Evolutionary conservation across 2,113 vertebrate species (phyloP).

Genomic region (Ceyx cyanopectus): DNA sequence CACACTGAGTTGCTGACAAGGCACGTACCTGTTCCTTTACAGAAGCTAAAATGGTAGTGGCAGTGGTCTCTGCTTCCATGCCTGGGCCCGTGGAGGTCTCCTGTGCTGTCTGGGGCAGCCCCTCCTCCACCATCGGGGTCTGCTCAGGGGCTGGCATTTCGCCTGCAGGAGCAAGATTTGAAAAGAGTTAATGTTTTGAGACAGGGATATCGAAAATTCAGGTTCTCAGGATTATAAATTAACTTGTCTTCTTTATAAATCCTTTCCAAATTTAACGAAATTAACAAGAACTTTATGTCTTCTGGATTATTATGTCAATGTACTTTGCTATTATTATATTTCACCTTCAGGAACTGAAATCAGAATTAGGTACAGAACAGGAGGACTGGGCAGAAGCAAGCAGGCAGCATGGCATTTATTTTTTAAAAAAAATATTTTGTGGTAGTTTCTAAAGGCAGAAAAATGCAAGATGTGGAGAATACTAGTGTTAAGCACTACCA

Average conservation of each 20-base stretch:
- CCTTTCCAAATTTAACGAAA: neutral
- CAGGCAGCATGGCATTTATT: neutral
- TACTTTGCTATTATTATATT: neutral
- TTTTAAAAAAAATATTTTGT: neutral
- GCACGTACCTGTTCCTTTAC: conserved; percentile 96
- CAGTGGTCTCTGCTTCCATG: conserved; percentile 91
- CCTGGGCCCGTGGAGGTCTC: conserved; percentile 79
- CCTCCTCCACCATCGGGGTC: conserved; percentile 89
- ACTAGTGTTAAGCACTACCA: neutral
- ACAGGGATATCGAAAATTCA: neutral
- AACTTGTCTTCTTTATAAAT: neutral
- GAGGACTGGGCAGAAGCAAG: neutral
- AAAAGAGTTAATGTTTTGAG: conserved; percentile 42
- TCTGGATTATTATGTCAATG: too few species aligned
- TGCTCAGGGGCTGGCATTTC: conserved; percentile 94
- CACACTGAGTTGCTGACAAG: neutral
- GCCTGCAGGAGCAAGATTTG: conserved; percentile 73
- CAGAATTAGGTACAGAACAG: neutral
- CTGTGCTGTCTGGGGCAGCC: conserved; percentile 82
- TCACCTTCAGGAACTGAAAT: neutral
- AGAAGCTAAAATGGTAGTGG: conserved; percentile 95
- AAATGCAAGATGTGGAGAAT: neutral
- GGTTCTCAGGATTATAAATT: neutral
- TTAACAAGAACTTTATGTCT: neutral
- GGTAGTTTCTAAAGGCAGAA: neutral